Base-by-base conservation (phyloP, 1,140 invertebrate species). In the Bombus huntii region DNA sequence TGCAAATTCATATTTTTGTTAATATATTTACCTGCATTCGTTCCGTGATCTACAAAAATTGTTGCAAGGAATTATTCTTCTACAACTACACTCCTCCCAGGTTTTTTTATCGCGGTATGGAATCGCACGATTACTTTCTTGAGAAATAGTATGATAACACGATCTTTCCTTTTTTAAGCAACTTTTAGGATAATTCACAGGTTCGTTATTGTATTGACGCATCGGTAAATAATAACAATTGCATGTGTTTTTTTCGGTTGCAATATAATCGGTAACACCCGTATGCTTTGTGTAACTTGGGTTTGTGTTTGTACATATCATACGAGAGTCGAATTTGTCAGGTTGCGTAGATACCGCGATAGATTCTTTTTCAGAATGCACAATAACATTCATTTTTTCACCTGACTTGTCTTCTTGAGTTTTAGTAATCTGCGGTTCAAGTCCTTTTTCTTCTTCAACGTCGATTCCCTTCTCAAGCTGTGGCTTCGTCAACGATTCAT, bases 21-120 rank as follows among this genome's bases (percentile, higher is more conserved):
- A 1, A 8, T 47, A 53, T 25, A 34, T 57, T 59, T 73, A 88
- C 88, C 66, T 77, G 80, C 72, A 68, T 15, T 89, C 78, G 31
- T 80, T 57, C 25, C 37, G 65, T 6, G 74, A 47, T 31, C 31
- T 81, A 4, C 72, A 62, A 84, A 73, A 84, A 53, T n/a, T 15
- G 4, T 28, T 22, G 39, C 73, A 57, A 18, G 6, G 10, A 22
- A 76, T 22, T n/a, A 66, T 44, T 22, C 84, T 75, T 13, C 73
- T 88, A 15, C 83, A 88, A 15, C 18, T 42, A 37, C 86, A 85
- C 18, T 88, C 77, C 31, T 85, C 66, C 66, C 85, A 86, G 28
- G 59, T 73, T 22, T 57, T 83, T 1, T 86, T 84, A 18, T 84
- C 82, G 1, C 37, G n/a, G 3, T n/a, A 68, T 18, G 13, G 15